Base-by-base conservation (phyloP, 2,113 vertebrate genomes). In the Dissostichus mawsoni region DNA sequence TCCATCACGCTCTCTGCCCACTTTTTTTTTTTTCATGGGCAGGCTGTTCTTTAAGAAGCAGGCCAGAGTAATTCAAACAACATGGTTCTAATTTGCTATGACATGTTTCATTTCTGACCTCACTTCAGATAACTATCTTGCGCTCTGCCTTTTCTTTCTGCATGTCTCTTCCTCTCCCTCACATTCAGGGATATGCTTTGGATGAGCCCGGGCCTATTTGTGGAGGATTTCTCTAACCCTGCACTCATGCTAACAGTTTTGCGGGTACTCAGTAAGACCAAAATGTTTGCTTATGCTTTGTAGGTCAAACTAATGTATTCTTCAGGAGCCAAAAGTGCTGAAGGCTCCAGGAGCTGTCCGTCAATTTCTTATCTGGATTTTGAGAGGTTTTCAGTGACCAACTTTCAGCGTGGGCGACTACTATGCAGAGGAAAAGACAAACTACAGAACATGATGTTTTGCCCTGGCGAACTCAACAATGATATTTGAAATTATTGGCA, bases 41-140 rank as follows among this genome's bases (percentile, higher is more conserved):
- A 83, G 80, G 84, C 78, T 81, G 77, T 74, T 84, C 84, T 91
- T 91, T 77, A 92, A 92, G 87, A 75, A 92, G 87, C 90, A 89
- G 85, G 82, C 83, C 83, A 8, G 76, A 90, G 90, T 95, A 95
- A 95, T 96, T 95, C 92, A 94, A 94, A 95, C 93, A 95, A 93
- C 94, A 94, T 95, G 94, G 91, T 83, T 89, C 84, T 95, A 95
- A 95, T 96, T 95, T 94, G 94, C 94, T 94, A 92, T 94, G 94
- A 95, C 95, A 95, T 95, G 94, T 95, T 95, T 95, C 92, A 95
- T 95, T 94, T 95, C 91, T 93, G 93, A 94, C 93, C 93, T 94
- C 92, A 92, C 93, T 92, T 94, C 92, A 95, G 94, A 95, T 95
- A 95, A 90, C 90, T 89, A 92, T 95, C 94, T 91, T 87, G 87